These are phyloP conservation scores for Marronus borbonicus DNA, from an alignment of 2,888 invertebrate genomes.

Conservation along the genomic window DNA sequence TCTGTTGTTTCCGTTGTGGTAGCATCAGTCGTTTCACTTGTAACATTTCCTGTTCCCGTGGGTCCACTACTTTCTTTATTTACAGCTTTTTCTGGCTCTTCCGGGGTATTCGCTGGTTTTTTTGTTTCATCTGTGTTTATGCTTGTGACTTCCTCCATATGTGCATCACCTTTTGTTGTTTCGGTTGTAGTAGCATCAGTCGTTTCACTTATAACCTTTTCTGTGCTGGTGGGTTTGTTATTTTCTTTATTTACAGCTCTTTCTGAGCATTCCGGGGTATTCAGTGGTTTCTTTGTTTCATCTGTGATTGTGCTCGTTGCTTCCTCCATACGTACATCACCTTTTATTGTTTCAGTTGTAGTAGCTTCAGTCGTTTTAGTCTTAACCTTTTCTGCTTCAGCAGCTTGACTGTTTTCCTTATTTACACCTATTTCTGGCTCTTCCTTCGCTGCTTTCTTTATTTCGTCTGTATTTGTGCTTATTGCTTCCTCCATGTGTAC, in stretches of 20 bases:
- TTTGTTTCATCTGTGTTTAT: slow-evolving; percentile 33
- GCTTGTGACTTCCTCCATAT: slow-evolving; percentile 1
- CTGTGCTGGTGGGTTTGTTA: background rate
- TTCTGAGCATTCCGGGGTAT: slow-evolving; percentile 34
- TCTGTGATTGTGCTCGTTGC: slow-evolving; percentile 24
- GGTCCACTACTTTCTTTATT: background rate
- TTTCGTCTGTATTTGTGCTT: slow-evolving; percentile 31
- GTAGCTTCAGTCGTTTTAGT: background rate
- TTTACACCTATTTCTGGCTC: slow-evolving; percentile 21
- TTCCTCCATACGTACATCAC: slow-evolving; percentile 21
- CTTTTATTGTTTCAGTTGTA: slow-evolving; percentile 19
- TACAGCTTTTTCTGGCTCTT: slow-evolving; percentile 24
- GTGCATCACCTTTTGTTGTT: slow-evolving; percentile 6
- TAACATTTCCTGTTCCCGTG: background rate
- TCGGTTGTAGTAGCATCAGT: slow-evolving; percentile 11
- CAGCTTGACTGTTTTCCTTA: background rate
- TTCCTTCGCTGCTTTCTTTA: slow-evolving; percentile 26
- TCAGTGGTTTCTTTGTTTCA: slow-evolving; percentile 20
- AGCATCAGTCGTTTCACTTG: background rate
- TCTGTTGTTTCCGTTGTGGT: slow-evolving; percentile 20
- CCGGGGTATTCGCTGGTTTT: slow-evolving; percentile 29
- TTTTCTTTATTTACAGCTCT: background rate
- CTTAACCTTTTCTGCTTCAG: background rate
- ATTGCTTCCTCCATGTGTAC: slow-evolving; percentile 13
- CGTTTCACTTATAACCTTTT: background rate